A percentile compares a stretch with the other conserved stretches of the same genome.
Conservation (phyloP, 92 coral and sea anemone species). For the Porites cylindrica region DNA sequence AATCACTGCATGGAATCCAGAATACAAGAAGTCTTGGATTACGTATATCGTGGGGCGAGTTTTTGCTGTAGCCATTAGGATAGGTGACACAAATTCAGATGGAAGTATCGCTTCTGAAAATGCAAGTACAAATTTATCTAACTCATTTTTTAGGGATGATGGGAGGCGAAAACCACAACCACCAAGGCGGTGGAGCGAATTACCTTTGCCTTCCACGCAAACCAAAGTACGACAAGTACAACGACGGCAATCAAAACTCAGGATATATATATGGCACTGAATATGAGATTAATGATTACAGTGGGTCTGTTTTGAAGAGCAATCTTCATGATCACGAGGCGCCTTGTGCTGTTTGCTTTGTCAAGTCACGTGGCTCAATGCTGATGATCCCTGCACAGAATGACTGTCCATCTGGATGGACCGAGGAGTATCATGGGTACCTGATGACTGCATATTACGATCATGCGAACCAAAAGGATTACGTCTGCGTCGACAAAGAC, state of each 20-base stretch:
- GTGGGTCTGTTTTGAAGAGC: slow-evolving; percentile 14
- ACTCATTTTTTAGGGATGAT: background rate
- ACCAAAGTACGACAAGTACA: slow-evolving; percentile 63
- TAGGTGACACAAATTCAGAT: too few species aligned
- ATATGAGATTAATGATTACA: slow-evolving; percentile 37
- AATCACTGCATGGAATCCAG: too few species aligned
- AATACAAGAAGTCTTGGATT: too few species aligned
- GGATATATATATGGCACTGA: slow-evolving; percentile 67
- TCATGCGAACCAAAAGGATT: slow-evolving; percentile 55
- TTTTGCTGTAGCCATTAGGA: too few species aligned
- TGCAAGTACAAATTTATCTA: too few species aligned
- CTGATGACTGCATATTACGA: slow-evolving; percentile 66
- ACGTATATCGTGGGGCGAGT: too few species aligned
- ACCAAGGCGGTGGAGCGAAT: slow-evolving; percentile 64
- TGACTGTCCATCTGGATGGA: slow-evolving; percentile 81
- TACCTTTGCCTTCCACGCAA: slow-evolving; percentile 70
- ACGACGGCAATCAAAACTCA: slow-evolving; percentile 37
- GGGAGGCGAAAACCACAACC: slow-evolving; percentile 34
- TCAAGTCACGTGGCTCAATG: slow-evolving; percentile 68
- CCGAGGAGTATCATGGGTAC: slow-evolving; percentile 81
- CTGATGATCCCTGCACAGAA: slow-evolving; percentile 75
- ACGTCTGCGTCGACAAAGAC: slow-evolving; percentile 74
- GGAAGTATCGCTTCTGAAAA: too few species aligned
- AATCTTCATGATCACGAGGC: slow-evolving; percentile 70
- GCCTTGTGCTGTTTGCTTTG: slow-evolving; percentile 71